phyloP scores from a whole-genome alignment of 2,113 vertebrate genomes.

The Leiothrix lutea region DNA sequence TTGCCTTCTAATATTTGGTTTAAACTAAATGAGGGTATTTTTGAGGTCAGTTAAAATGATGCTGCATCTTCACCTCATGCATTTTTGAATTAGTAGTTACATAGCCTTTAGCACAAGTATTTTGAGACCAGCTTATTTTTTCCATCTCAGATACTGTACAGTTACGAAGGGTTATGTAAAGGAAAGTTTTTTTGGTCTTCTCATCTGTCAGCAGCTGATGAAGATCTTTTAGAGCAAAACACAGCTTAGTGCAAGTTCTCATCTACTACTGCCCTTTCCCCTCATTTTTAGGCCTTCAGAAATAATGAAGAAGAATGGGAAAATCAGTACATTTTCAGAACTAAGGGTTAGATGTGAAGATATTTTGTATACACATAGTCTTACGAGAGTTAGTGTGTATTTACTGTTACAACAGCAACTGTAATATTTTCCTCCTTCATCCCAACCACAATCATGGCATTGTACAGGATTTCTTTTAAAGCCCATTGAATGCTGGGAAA shows the following conservation, averaged over 20 bases:
- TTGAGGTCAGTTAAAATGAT: neutral
- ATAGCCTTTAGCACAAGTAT: neutral
- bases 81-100: neutral
- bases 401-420: neutral
- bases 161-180: neutral
- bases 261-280: neutral
- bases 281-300: neutral
- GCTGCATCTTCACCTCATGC: neutral
- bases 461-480: neutral
- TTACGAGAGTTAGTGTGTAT: neutral
- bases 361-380: neutral
- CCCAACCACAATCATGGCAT: neutral
- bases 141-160: neutral
- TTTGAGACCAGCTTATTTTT: neutral
- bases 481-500: neutral
- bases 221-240: neutral
- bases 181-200: neutral
- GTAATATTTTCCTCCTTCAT: neutral
- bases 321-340: neutral
- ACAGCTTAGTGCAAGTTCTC: neutral
- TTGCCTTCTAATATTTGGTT: conserved; percentile 24
- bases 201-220: neutral
- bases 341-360: neutral
- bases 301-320: neutral
- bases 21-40: conserved; percentile 18